A percentile compares a stretch with the other conserved stretches of the same genome.
phyloP scores from a whole-genome alignment of 2,888 invertebrate genomes.

The Strigamia transsilvanica region DNA sequence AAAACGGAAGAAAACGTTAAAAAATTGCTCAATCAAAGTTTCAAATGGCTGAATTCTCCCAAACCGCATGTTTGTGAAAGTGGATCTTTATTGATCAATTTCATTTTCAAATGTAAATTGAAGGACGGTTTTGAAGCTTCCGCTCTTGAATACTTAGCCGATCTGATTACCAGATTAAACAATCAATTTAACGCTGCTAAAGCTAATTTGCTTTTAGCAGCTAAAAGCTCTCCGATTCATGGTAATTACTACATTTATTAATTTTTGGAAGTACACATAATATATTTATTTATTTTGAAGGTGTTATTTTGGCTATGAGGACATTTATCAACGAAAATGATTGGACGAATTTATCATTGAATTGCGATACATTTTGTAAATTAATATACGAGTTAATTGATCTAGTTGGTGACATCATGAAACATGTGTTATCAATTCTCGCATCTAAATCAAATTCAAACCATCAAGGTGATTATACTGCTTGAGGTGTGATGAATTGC shows the following conservation, averaged over 20 bases:
- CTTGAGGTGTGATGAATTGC: background rate
- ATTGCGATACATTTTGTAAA: background rate
- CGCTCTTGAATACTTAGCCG: background rate
- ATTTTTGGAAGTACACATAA: background rate
- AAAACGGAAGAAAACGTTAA: background rate
- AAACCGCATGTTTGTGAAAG: conserved; percentile 40
- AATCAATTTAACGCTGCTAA: background rate
- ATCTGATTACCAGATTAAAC: background rate
- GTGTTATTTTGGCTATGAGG: conserved; percentile 16
- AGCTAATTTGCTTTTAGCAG: conserved; percentile 14
- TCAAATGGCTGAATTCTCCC: conserved; percentile 27
- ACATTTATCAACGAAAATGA: background rate
- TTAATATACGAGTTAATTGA: background rate
- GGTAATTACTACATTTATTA: background rate
- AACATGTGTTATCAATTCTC: background rate
- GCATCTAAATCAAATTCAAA: conserved; percentile 7
- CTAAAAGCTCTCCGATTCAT: conserved; percentile 32
- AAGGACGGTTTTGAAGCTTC: background rate
- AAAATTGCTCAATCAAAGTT: background rate
- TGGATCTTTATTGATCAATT: conserved; percentile 32
- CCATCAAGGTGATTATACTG: background rate
- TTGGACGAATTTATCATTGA: background rate
- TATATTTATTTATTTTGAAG: background rate
- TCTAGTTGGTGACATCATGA: background rate
- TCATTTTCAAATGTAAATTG: background rate